phyloP scores from a whole-genome alignment of 92 coral and sea anemone genomes.

The Isaurus tuberculatus region DNA sequence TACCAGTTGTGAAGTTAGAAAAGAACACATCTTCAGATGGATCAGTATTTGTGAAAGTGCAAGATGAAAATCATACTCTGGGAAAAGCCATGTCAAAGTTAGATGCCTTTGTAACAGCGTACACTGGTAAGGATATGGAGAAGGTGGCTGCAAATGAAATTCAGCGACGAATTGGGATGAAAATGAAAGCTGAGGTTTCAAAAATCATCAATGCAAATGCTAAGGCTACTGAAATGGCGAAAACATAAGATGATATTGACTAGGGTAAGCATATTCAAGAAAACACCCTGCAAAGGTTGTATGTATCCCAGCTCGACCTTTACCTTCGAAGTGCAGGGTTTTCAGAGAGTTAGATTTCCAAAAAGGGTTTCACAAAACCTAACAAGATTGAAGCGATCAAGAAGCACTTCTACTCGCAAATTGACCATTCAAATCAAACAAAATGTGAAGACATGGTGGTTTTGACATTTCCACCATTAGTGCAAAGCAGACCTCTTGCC shows the following conservation, averaged over 20 bases:
- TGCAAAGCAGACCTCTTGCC: not conserved
- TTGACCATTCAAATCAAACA: not conserved
- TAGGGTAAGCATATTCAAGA: not conserved
- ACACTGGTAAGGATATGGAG: conserved; percentile 7
- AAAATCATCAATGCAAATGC: not conserved
- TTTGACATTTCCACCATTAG: not conserved
- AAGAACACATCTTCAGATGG: conserved; percentile 1
- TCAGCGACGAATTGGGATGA: too few relatives aligned
- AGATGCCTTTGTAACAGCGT: conserved; percentile 16
- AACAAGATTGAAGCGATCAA: not conserved
- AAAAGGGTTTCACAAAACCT: not conserved
- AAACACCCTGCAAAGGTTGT: not conserved
- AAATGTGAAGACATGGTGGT: not conserved
- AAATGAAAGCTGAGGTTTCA: not conserved
- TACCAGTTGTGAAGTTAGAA: not conserved
- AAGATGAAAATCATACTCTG: conserved; percentile 13
- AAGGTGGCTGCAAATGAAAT: not conserved
- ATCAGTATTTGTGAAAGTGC: conserved; percentile 21
- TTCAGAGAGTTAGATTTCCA: conserved; percentile 3
- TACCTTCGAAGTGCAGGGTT: conserved; percentile 32
- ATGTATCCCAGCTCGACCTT: conserved; percentile 28
- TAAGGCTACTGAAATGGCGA: conserved; percentile 24
- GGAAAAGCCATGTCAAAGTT: not conserved
- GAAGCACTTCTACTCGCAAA: not conserved
- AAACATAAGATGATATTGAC: conserved; percentile 19